Conservation (phyloP, 2,888 invertebrate species). For the Blastobasis lacticolella region DNA sequence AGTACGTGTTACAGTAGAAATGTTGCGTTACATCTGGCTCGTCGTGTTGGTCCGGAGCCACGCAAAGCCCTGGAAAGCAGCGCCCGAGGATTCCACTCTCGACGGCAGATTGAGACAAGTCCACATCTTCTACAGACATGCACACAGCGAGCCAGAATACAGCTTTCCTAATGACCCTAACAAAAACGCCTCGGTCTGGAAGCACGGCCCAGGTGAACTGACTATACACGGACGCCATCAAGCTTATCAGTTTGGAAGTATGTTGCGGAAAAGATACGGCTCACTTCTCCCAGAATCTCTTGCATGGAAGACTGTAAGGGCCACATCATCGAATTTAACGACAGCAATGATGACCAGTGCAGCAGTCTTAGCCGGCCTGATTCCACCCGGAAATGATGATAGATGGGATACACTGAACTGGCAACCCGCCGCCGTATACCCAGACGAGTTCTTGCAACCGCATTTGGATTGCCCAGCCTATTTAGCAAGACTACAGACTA, state of each 20-base stretch:
- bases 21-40: too few relatives aligned
- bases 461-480: conserved; percentile 3
- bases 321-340: conserved; percentile 6
- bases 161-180: conserved; percentile 11
- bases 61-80: not conserved
- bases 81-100: not conserved
- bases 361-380: conserved; percentile 10
- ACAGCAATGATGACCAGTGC: conserved; percentile 12
- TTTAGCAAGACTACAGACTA: conserved; percentile 1
- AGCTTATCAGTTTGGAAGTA: conserved; percentile 8
- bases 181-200: conserved; percentile 7
- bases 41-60: too few relatives aligned
- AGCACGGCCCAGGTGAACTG: conserved; percentile 9
- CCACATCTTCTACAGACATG: conserved; percentile 11
- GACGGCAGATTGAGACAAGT: conserved; percentile 4
- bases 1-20: too few relatives aligned
- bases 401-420: conserved; percentile 9
- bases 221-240: conserved; percentile 12
- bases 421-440: conserved; percentile 10
- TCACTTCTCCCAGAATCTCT: conserved; percentile 5
- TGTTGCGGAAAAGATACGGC: conserved; percentile 7
- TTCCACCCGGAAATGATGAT: conserved; percentile 8
- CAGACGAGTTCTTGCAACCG: conserved; percentile 5
- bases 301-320: conserved; percentile 9
- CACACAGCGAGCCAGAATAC: conserved; percentile 9